Conservation (phyloP, 2,113 vertebrate species). For the Limnothrissa miodon region DNA sequence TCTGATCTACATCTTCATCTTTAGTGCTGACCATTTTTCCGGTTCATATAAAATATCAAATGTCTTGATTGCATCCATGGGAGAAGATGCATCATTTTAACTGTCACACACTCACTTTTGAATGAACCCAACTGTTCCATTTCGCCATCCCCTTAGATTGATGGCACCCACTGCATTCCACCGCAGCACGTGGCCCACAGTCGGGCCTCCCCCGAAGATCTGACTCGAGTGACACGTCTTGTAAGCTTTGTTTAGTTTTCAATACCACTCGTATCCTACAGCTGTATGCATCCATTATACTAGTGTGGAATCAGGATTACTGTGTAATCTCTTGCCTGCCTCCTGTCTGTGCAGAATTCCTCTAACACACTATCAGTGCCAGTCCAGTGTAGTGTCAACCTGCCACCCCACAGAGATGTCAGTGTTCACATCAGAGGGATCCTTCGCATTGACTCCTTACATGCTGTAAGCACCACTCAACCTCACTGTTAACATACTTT, state of each 20-base stretch:
- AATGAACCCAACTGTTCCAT: neutral
- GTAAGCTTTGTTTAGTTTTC: slow-evolving; percentile 49
- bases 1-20: neutral
- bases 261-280: neutral
- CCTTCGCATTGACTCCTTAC: slow-evolving; percentile 73
- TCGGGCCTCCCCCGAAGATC: slow-evolving; percentile 65
- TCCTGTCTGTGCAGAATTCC: slow-evolving; percentile 69
- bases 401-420: slow-evolving; percentile 71
- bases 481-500: neutral
- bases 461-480: slow-evolving; percentile 62
- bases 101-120: neutral
- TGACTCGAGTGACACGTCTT: slow-evolving; percentile 66
- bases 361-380: slow-evolving; percentile 73
- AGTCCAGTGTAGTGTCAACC: slow-evolving; percentile 69
- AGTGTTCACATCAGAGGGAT: slow-evolving; percentile 66
- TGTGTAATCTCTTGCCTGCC: neutral
- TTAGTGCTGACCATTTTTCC: neutral
- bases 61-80: neutral
- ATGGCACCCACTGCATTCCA: slow-evolving; percentile 49
- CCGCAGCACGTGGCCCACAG: slow-evolving; percentile 42
- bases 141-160: slow-evolving; percentile 40
- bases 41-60: neutral
- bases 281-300: neutral
- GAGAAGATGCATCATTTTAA: neutral
- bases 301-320: neutral